These are phyloP conservation scores for Harpalus rubripes DNA, from an alignment of 2,888 invertebrate genomes.

Conservation along the genomic window DNA sequence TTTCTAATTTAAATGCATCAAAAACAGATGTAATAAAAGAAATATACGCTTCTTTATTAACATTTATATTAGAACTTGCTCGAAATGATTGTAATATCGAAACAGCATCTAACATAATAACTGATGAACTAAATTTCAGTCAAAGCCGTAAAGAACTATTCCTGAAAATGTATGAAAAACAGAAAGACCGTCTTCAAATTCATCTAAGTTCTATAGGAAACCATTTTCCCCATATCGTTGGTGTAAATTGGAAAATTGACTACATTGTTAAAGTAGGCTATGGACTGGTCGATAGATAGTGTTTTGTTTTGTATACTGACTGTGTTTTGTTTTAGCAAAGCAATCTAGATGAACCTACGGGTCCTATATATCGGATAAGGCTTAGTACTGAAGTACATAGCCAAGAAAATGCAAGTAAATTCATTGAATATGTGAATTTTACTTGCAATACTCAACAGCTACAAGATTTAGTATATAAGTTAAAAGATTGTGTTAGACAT, in stretches of 20 bases:
- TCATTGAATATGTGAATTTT: constrained; percentile 79
- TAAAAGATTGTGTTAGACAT: constrained; percentile 83
- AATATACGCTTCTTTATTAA: constrained; percentile 73
- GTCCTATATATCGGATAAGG: constrained; percentile 75
- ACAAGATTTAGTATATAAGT: constrained; percentile 84
- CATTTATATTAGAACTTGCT: constrained; percentile 73
- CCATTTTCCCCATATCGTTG: constrained; percentile 79
- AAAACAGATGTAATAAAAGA: constrained; percentile 75
- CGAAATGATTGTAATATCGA: constrained; percentile 72
- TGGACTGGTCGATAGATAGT: neutral
- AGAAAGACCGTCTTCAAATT: constrained; percentile 72
- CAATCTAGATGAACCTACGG: constrained; percentile 73
- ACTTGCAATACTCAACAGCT: constrained; percentile 83
- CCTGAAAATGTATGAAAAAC: constrained; percentile 72
- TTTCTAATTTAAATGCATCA: constrained; percentile 72
- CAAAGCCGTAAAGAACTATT: constrained; percentile 71
- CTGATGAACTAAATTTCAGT: constrained; percentile 72
- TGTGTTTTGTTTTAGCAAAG: constrained; percentile 73
- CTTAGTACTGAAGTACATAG: constrained; percentile 74
- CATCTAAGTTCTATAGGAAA: constrained; percentile 74
- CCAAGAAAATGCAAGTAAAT: constrained; percentile 75
- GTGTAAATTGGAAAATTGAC: constrained; percentile 83
- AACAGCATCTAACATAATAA: constrained; percentile 71
- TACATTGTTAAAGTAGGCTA: constrained; percentile 75
- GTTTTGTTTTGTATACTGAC: constrained; percentile 4